Percentiles rank a stretch among this genome's conserved stretches.
phyloP scores from a whole-genome alignment of 2,797 vertebrate species.

The Merluccius polli region DNA sequence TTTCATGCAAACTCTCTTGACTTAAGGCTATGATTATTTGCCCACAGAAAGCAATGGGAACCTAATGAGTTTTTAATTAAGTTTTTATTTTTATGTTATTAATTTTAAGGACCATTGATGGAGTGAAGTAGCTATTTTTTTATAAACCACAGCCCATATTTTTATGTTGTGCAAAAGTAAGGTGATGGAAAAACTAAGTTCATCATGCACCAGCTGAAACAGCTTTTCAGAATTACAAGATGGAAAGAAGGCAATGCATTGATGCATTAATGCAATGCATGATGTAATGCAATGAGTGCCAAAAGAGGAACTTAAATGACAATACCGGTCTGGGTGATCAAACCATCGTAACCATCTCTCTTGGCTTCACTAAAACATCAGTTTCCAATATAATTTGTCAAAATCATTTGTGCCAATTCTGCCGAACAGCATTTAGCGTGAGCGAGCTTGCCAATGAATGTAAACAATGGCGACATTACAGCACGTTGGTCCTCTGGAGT shows the following conservation, averaged over 20 bases:
- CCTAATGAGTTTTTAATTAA: conserved; percentile 6
- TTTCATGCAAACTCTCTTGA: not conserved
- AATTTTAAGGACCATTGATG: not conserved
- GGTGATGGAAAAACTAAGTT: not conserved
- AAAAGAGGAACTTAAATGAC: not conserved
- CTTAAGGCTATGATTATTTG: too few species aligned
- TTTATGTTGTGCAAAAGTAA: not conserved
- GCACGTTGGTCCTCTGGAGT: not conserved
- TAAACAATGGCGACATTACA: not conserved
- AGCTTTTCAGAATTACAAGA: not conserved
- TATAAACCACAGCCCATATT: not conserved
- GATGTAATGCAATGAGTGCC: not conserved
- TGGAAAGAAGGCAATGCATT: not conserved
- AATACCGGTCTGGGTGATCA: not conserved
- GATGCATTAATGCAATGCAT: too few species aligned
- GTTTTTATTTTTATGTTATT: conserved; percentile 13
- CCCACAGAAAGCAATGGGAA: not conserved
- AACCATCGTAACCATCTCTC: not conserved
- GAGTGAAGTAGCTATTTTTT: conserved; percentile 6
- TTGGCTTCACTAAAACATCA: not conserved
- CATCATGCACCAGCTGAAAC: not conserved
- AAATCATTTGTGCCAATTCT: too few species aligned
- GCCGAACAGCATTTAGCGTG: too few species aligned
- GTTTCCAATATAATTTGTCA: not conserved
- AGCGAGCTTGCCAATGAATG: not conserved